A percentile compares a stretch with the other conserved stretches of the same genome.
Conservation (phyloP, 2,888 invertebrate genomes). For the Leptinotarsa tumamoca region DNA sequence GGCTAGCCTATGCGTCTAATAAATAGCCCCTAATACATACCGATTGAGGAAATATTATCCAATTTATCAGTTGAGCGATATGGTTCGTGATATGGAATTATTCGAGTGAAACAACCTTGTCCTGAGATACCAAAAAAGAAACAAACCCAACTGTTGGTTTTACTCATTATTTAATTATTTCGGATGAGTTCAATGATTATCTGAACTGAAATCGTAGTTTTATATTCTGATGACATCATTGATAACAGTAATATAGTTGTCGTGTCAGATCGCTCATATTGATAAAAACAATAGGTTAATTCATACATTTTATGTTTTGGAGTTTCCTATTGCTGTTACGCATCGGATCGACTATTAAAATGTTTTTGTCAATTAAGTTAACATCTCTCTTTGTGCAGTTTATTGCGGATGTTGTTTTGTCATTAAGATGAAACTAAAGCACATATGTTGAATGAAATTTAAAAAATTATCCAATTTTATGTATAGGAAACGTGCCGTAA, state of each 20-base stretch:
- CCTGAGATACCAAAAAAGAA: background rate
- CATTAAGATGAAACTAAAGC: background rate
- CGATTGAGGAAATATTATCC: no score
- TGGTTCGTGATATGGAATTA: background rate
- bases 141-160: background rate
- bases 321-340: constrained; percentile 4
- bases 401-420: background rate
- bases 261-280: background rate
- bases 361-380: background rate
- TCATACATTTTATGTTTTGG: background rate
- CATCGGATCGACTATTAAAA: background rate
- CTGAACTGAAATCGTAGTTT: constrained; percentile 1
- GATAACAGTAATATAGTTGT: constrained; percentile 9
- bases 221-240: constrained; percentile 1
- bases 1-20: no score
- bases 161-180: constrained; percentile 1
- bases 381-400: background rate
- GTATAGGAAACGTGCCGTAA: no score
- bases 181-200: background rate
- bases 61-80: no score
- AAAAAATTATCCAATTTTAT: background rate
- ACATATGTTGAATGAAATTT: background rate
- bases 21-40: no score
- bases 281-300: constrained; percentile 3
- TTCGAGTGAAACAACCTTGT: background rate